These are phyloP conservation scores for Limanda limanda DNA, from an alignment of 2,113 vertebrate species.

Conservation along the genomic window DNA sequence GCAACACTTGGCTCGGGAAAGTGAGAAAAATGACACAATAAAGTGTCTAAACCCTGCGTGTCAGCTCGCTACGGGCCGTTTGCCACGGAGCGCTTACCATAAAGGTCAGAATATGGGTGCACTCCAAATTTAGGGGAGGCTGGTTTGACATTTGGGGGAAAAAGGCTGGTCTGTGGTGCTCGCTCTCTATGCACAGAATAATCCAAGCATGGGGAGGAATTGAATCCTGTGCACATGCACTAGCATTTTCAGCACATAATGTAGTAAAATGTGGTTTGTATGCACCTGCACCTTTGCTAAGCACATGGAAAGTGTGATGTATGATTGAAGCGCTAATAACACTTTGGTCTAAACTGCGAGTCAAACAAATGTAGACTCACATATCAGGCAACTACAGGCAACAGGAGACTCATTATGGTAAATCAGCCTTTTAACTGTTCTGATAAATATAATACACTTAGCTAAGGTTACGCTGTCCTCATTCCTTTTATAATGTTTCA, in stretches of 20 bases:
- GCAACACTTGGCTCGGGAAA: not conserved
- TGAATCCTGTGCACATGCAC: no score
- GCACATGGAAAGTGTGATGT: not conserved
- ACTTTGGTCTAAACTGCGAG: not conserved
- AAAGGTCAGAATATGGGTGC: conserved; percentile 13
- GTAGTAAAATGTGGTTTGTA: no score
- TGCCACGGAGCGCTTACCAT: not conserved
- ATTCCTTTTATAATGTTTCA: conserved; percentile 21
- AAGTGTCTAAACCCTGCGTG: not conserved
- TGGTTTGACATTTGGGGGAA: not conserved
- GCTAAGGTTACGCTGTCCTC: conserved; percentile 29
- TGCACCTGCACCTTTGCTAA: not conserved
- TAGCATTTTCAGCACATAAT: no score
- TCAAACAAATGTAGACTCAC: conserved; percentile 10
- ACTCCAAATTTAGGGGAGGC: not conserved
- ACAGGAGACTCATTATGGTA: conserved; percentile 40
- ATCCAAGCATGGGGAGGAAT: not conserved
- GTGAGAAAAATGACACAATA: conserved; percentile 1
- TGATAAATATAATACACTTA: conserved; percentile 39
- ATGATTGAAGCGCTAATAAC: no score
- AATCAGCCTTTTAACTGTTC: conserved; percentile 41
- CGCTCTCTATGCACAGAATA: not conserved
- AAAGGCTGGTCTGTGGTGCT: not conserved
- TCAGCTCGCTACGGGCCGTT: not conserved
- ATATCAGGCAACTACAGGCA: conserved; percentile 9